Base-by-base conservation (phyloP, 1,140 invertebrate species). In the Apis laboriosa region DNA sequence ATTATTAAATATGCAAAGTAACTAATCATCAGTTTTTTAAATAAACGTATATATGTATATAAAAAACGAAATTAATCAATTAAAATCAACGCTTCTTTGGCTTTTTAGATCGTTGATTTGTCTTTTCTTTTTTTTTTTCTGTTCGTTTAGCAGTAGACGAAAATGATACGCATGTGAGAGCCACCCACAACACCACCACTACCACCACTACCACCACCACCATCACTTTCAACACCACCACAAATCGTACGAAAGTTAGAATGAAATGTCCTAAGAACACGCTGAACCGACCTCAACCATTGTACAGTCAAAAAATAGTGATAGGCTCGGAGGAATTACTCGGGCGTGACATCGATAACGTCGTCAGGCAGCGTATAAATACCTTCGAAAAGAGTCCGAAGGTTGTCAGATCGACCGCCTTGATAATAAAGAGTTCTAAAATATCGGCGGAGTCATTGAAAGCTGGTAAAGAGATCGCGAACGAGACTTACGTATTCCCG, bases 91-190 rank as follows among this genome's bases (percentile, higher is more conserved):
- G 86, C 86, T 88, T 92, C 73, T 90, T 91, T 91, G 79, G 90
- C 90, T 94, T 93, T 84, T 92, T 93, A 91, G 90, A 90, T 79
- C 67, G 90, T 90, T 93, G 84, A 93, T 94, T 93, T 92, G 90
- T 92, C 92, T 92, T 91, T 92, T 90, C 86, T 85, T 90, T 92
- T 93, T 93, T 24, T 43, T 89, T 94, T 94, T 94, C 92, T 94
- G 92, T 94, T 93, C 90, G 92, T 93, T 94, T 94, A 94, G 93
- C 93, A 88, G 92, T 94, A 94, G 92, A 94, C 90, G 93, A 94
- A 92, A 94, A 92, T 90, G 93, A 93, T 92, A 90, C 91, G 93
- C 93, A 94, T 94, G 93, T 88, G 92, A 93, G 91, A 93, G 93
- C 91, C 89, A 92, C 89, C 92, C 89, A 91, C 91, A 86, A 82